Conservation (phyloP, 2,888 invertebrate species). For the Limenitis camilla region DNA sequence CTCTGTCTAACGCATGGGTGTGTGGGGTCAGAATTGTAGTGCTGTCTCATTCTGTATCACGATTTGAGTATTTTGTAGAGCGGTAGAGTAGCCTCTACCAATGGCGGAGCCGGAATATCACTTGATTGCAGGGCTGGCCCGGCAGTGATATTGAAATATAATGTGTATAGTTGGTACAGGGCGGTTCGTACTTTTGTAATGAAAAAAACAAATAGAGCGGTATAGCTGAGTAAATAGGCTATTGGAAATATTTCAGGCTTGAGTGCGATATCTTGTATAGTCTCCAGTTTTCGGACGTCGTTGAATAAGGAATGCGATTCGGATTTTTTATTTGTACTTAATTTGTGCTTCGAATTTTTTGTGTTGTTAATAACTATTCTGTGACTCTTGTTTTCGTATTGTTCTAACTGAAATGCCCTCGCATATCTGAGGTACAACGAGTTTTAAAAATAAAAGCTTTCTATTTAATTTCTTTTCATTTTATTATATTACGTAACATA, state of each 20-base stretch:
- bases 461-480: too few species aligned
- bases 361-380: background rate
- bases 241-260: slow-evolving; percentile 60
- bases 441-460: too few species aligned
- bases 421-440: too few species aligned
- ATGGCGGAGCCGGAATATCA: slow-evolving; percentile 56
- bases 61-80: slow-evolving; percentile 52
- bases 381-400: background rate
- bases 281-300: slow-evolving; percentile 62
- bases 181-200: slow-evolving; percentile 66
- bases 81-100: slow-evolving; percentile 42
- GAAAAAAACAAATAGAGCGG: slow-evolving; percentile 66
- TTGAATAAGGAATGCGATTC: slow-evolving; percentile 66
- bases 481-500: too few species aligned
- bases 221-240: slow-evolving; percentile 46
- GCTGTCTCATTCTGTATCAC: slow-evolving; percentile 38
- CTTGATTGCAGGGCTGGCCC: slow-evolving; percentile 56
- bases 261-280: slow-evolving; percentile 71
- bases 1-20: slow-evolving; percentile 33
- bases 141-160: slow-evolving; percentile 67
- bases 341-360: slow-evolving; percentile 5
- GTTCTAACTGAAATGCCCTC: too few species aligned
- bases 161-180: slow-evolving; percentile 54
- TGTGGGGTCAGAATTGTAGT: background rate
- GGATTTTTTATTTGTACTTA: slow-evolving; percentile 17